Evolutionary conservation across 2,888 invertebrate genomes (phyloP), one percentile per base, ranked within the genome.

Genomic region (Alloplasta piceator): DNA sequence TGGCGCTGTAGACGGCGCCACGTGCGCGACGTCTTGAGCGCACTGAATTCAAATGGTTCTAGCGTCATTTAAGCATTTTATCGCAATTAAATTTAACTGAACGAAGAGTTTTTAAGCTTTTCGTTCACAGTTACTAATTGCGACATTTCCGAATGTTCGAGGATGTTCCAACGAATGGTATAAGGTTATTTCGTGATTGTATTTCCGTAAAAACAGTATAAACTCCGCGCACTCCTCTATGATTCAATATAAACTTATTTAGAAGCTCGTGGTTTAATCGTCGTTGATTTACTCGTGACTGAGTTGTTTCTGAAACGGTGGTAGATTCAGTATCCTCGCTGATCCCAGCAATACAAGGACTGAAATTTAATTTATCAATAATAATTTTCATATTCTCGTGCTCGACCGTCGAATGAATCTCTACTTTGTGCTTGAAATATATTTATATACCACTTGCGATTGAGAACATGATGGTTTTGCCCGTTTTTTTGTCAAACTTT

Each of bases 281-380:
- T 10, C 6, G n/a, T 10, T 52, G 41, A 48, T 56, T 67, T 46
- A 78, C 2, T 81, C 81, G 39, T 85, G 79, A 48, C 80, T 84
- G 61, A 87, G 85, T 78, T 85, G 84, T 68, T 89, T 83, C 70
- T 87, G 87, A 81, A 91, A 91, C 55, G 92, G 92, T 36, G 92
- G 91, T 9, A 91, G 81, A 84, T 94, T 92, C 77, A 95, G 93
- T 16, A 95, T 93, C 80, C 95, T 93, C 2, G 94, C 94, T 16
- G 94, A 90, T 12, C 95, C 95, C 52, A 95, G 90, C 6, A 93
- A 90, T 39, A 94, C 91, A 85, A 94, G 93, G 61, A 92, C 95
- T 95, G 92, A 55, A 94, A 94, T 68, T 64, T 7, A n/a, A 76
- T 71, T 12, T 39, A 56, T 16, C n/a, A 60, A 48, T 41, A 43